Evolutionary conservation across 2,888 invertebrate species (phyloP), one percentile per base, ranked within the genome.

Genomic region (Melanotus villosus): DNA sequence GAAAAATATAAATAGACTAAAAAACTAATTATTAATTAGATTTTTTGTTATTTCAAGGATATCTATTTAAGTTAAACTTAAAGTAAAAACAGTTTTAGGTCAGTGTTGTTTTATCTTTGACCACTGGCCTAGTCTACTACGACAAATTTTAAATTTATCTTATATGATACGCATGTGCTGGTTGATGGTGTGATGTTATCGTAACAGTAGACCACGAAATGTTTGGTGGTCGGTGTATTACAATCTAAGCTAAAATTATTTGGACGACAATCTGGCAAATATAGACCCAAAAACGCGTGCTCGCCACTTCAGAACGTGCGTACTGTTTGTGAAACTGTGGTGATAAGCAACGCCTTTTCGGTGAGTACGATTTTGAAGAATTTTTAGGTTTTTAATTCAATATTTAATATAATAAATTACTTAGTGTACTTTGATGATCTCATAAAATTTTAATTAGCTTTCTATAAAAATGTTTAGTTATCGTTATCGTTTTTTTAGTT

Each of bases 221-320:
- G 16, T 18, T 3, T 34, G 4, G 34, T n/a, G 10, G 9, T 2
- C 0, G 14, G 1, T 7, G 14, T 26, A 14, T 1, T 14, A 32
- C 10, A 10, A 4, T 1, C 12, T 1, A 19, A 19, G 32, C 3
- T 7, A 26, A 23, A 21, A 12, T 23, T 10, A 9, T 10, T 26
- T 19, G 54, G 18, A 19, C 54, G 54, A 54, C 18, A n/a, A 9
- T 12, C 19, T 34, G 4, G 52, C 52, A 18, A 54, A 63, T 63
- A 52, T 63, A 63, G 63, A 50, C 63, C 19, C 47, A 34, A 54
- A 54, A 54, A 54, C 54, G 54, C 54, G 54, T 34, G 54, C 34
- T 54, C 30, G 10, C 9, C 16, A 14, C 38, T 34, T 23, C 52
- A 50, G 36, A 41, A 26, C 41, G 30, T 41, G 63, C 60, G 60